These are phyloP conservation scores for Grus americana DNA, from an alignment of 2,113 vertebrate species.

Conservation along the genomic window DNA sequence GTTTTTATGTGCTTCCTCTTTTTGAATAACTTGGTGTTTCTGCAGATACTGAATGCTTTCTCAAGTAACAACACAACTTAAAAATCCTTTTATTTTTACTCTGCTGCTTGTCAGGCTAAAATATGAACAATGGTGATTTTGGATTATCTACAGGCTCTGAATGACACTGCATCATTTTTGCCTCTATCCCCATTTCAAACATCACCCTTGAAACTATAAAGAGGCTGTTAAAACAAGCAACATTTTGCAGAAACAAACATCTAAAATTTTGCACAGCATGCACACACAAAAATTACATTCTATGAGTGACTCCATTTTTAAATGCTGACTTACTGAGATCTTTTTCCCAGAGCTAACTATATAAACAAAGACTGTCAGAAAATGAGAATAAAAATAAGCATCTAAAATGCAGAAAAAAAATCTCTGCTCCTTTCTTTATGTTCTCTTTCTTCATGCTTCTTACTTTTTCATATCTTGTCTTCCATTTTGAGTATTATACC, in stretches of 20 bases:
- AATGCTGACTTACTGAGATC: neutral
- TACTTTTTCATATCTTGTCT: neutral
- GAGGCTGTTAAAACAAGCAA: neutral
- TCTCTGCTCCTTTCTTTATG: neutral
- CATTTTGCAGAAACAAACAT: neutral
- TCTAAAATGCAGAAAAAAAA: neutral
- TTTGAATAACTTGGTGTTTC: neutral
- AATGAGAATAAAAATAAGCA: conserved; percentile 10
- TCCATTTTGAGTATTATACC: neutral
- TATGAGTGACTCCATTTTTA: neutral
- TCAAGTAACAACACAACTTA: neutral
- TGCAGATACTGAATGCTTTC: neutral
- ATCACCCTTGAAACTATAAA: neutral
- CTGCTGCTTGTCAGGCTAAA: neutral
- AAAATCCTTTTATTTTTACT: neutral
- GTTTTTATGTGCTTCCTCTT: neutral
- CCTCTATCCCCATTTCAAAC: neutral
- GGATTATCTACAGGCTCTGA: neutral
- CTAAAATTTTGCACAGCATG: conserved; percentile 5
- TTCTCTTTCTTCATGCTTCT: neutral
- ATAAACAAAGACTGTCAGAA: conserved; percentile 1
- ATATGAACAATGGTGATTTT: neutral
- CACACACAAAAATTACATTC: neutral
- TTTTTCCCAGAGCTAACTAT: neutral
- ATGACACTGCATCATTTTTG: neutral